Percentiles rank a stretch among this genome's conserved stretches.
Conservation (phyloP, 2,888 invertebrate species). For the Belgica antarctica region DNA sequence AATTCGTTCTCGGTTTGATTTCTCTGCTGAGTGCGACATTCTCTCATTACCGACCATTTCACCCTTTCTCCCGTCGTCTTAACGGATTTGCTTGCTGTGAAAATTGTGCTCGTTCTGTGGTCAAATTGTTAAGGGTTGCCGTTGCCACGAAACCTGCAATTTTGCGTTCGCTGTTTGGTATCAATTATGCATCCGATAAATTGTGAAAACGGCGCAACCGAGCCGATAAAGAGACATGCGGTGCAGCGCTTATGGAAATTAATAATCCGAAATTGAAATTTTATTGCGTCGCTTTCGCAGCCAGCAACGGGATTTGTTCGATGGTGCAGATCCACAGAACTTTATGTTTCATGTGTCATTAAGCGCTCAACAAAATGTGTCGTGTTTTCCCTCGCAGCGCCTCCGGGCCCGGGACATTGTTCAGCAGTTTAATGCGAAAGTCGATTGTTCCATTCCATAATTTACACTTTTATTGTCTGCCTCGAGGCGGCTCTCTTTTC, state of each 20-base stretch:
- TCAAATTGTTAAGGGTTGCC: conserved; percentile 23
- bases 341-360: conserved; percentile 42
- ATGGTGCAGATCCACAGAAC: neutral
- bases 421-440: neutral
- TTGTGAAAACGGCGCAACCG: neutral
- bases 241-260: conserved; percentile 28
- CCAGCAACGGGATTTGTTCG: neutral
- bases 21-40: neutral
- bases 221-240: conserved; percentile 28
- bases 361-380: conserved; percentile 37
- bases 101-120: conserved; percentile 40
- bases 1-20: conserved; percentile 31
- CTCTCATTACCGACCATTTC: neutral
- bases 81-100: conserved; percentile 43
- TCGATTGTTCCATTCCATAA: conserved; percentile 26
- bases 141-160: conserved; percentile 11
- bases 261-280: conserved; percentile 19
- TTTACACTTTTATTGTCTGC: conserved; percentile 42
- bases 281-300: conserved; percentile 11
- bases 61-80: neutral
- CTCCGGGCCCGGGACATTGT: neutral
- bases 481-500: conserved; percentile 8
- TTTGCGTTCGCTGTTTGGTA: conserved; percentile 1
- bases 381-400: conserved; percentile 14
- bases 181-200: conserved; percentile 33